These are phyloP conservation scores for Thereva nobilitata DNA, from an alignment of 2,888 invertebrate species.

Conservation along the genomic window DNA sequence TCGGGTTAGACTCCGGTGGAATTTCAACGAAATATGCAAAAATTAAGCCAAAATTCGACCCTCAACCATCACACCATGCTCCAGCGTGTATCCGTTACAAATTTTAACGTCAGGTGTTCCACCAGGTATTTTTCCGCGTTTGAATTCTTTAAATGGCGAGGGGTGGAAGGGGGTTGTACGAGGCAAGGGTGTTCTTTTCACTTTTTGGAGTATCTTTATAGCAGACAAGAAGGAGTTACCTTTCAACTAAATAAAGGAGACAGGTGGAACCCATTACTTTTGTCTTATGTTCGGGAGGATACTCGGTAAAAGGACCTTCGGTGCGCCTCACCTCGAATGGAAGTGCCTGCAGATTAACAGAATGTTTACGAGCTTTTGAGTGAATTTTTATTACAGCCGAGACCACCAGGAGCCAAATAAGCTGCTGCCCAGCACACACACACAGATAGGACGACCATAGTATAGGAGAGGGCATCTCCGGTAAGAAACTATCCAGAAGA, in stretches of 20 bases:
- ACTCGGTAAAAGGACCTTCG: background rate
- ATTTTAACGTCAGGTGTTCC: constrained; percentile 6
- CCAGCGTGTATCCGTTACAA: background rate
- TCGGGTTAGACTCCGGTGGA: no score
- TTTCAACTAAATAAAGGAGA: constrained; percentile 21
- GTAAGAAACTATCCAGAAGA: background rate
- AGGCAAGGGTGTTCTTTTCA: background rate
- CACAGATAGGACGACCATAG: no score
- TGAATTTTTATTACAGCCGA: constrained; percentile 35
- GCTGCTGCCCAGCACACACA: background rate
- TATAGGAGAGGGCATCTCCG: no score
- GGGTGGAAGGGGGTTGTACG: background rate
- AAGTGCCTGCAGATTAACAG: constrained; percentile 34
- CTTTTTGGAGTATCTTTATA: background rate
- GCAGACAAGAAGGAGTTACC: constrained; percentile 11
- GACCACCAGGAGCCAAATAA: constrained; percentile 11
- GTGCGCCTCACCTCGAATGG: constrained; percentile 15
- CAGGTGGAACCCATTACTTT: constrained; percentile 30
- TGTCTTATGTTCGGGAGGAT: constrained; percentile 16
- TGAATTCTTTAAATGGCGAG: background rate
- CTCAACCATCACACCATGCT: background rate
- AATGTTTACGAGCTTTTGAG: constrained; percentile 37
- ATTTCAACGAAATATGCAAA: background rate
- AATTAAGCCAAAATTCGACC: constrained; percentile 5
- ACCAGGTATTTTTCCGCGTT: background rate